Evolutionary conservation across 1,140 invertebrate species (phyloP), one percentile per base, ranked within the genome.

Genomic region (Pogonognathellus flavescens): DNA sequence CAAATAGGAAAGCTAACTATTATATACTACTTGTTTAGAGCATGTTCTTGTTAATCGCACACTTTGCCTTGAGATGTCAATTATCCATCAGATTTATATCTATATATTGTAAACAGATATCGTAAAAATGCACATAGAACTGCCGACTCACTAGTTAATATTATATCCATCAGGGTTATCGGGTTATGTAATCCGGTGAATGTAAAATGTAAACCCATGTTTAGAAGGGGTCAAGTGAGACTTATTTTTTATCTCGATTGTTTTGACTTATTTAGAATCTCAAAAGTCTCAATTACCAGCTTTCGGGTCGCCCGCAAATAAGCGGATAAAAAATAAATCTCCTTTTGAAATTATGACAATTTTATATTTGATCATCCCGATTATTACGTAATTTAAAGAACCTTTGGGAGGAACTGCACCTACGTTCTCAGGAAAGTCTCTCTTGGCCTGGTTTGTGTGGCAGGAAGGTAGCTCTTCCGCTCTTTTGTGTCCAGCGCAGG

Each of bases 401-500:
- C 89, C 89, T 72, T 88, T 90, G 31, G 89, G 89, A 60, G 86
- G 88, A 57, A 87, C 89, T 10, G 84, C 84, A 31, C 90, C 90
- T 18, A 87, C 86, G 60, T 89, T 89, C 81, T 85, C 88, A 53
- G 84, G 84, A 66, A 80, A 76, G 49, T 80, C 53, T 55, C 41
- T 82, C 10, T 22, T 82, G 50, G 80, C 84, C 13, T 55, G 84
- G 22, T 85, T 85, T 82, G 59, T 82, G 5, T 80, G 59, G 22
- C n/a, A 59, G 22, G 80, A 80, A 66, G 84, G 84, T 13, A 25
- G 6, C 50, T 49, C 91, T 85, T 90, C 92, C 89, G 91, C 92
- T 88, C 88, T 94, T 80, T 89, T 93, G 59, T 94, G 93, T 90
- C 92, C 93, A 84, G 93, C 93, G 52, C 85, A 86, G 59, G 70